These are phyloP conservation scores for Heliconius himera DNA, from an alignment of 1,140 invertebrate species.

Conservation along the genomic window DNA sequence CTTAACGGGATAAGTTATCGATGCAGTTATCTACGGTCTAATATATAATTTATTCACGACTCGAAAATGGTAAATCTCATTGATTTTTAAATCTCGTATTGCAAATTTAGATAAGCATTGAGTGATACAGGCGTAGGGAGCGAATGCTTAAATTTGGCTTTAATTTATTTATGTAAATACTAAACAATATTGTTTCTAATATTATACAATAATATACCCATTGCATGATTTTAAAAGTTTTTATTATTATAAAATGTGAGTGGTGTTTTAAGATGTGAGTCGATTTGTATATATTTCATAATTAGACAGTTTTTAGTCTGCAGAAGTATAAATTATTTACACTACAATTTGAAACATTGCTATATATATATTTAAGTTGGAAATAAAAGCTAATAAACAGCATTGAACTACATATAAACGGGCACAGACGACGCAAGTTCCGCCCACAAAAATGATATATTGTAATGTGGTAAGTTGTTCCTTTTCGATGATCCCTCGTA, in stretches of 20 bases:
- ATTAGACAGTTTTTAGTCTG: too few species aligned
- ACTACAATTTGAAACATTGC: not conserved
- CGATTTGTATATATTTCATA: too few species aligned
- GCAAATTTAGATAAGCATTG: constrained; percentile 52
- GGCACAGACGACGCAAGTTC: constrained; percentile 72
- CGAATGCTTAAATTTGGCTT: not conserved
- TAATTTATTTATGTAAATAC: not conserved
- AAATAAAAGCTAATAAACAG: constrained; percentile 55
- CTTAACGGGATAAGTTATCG: constrained; percentile 71
- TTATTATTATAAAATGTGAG: too few species aligned
- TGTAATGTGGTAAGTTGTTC: constrained; percentile 68
- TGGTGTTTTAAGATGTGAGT: too few species aligned
- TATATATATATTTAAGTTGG: not conserved
- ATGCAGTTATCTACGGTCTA: constrained; percentile 52
- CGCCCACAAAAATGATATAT: constrained; percentile 75
- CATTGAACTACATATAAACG: constrained; percentile 58
- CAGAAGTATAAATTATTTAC: too few species aligned
- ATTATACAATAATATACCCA: too few species aligned
- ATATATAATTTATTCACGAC: constrained; percentile 71
- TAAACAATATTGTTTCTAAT: not conserved
- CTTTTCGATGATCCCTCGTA: constrained; percentile 77
- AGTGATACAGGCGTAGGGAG: not conserved
- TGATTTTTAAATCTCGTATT: constrained; percentile 57
- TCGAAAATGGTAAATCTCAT: constrained; percentile 47
- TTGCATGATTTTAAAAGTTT: too few species aligned